Percentiles rank a stretch among this genome's conserved stretches.
Evolutionary conservation across 2,888 invertebrate genomes (phyloP).

Genomic region (Eulithis prunata): DNA sequence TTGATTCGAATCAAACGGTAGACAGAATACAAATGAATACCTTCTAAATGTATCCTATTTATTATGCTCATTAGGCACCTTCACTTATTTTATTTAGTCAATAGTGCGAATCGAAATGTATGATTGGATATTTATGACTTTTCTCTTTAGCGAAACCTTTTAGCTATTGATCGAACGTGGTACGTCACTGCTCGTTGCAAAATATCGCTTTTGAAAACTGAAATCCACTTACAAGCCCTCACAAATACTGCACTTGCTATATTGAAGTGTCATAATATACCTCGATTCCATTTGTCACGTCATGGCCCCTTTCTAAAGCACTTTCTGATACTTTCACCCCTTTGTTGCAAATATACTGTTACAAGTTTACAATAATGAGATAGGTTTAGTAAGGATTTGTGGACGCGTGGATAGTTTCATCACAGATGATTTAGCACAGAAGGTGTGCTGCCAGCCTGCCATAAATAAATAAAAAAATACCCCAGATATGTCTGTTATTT

Average conservation of each 20-base stretch:
- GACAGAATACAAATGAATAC: no score
- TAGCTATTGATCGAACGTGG: not conserved
- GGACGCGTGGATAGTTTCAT: slow-evolving; percentile 15
- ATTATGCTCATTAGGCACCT: no score
- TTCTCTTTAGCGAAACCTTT: not conserved
- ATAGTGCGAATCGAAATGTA: no score
- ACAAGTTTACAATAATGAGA: slow-evolving; percentile 49
- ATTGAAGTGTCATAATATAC: slow-evolving; percentile 59
- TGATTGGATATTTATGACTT: not conserved
- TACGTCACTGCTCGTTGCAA: slow-evolving; percentile 15
- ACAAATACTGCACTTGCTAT: slow-evolving; percentile 55
- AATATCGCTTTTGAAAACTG: slow-evolving; percentile 16
- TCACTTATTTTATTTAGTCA: no score
- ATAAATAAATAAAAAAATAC: no score
- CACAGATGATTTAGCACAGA: slow-evolving; percentile 12
- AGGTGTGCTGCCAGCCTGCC: no score
- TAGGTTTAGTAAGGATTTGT: slow-evolving; percentile 32
- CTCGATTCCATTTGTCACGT: slow-evolving; percentile 64
- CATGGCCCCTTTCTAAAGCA: slow-evolving; percentile 52
- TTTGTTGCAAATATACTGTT: slow-evolving; percentile 53
- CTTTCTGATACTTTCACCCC: slow-evolving; percentile 60
- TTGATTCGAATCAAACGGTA: slow-evolving; percentile 44
- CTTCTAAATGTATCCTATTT: no score
- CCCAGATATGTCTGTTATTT: no score
- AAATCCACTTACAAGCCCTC: slow-evolving; percentile 41